A percentile compares a stretch with the other conserved stretches of the same genome.
These are phyloP conservation scores for Spicauda simplicius DNA, from an alignment of 2,888 invertebrate genomes.

Conservation along the genomic window DNA sequence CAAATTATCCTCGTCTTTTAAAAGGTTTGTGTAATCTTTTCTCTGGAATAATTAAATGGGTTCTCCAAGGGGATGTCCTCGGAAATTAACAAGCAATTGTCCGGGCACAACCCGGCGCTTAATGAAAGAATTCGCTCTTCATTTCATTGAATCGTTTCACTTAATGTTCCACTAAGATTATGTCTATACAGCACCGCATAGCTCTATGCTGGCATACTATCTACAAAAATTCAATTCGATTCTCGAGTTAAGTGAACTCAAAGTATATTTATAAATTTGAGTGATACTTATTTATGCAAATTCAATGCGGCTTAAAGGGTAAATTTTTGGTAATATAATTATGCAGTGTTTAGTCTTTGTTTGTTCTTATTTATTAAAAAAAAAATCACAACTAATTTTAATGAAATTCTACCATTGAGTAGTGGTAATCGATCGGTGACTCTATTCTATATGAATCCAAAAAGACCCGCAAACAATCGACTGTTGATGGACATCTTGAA, in stretches of 20 bases:
- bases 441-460: too few species aligned
- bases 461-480: too few species aligned
- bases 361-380: too few species aligned
- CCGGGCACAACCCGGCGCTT: constrained; percentile 28
- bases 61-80: constrained; percentile 28
- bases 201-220: background rate
- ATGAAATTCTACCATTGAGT: too few species aligned
- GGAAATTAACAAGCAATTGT: constrained; percentile 46
- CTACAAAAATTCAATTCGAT: background rate
- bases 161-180: background rate
- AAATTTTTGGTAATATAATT: too few species aligned
- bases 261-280: too few species aligned
- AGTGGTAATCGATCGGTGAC: too few species aligned
- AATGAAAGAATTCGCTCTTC: constrained; percentile 40
- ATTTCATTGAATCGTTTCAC: constrained; percentile 2
- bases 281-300: too few species aligned
- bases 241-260: background rate
- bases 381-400: too few species aligned
- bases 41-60: constrained; percentile 24
- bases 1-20: constrained; percentile 6
- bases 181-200: background rate
- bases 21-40: constrained; percentile 15
- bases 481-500: too few species aligned
- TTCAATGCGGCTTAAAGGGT: too few species aligned
- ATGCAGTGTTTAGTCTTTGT: too few species aligned